Evolutionary conservation across 2,888 invertebrate genomes (phyloP), one percentile per base, ranked within the genome.

Genomic region (Dugesia japonica): DNA sequence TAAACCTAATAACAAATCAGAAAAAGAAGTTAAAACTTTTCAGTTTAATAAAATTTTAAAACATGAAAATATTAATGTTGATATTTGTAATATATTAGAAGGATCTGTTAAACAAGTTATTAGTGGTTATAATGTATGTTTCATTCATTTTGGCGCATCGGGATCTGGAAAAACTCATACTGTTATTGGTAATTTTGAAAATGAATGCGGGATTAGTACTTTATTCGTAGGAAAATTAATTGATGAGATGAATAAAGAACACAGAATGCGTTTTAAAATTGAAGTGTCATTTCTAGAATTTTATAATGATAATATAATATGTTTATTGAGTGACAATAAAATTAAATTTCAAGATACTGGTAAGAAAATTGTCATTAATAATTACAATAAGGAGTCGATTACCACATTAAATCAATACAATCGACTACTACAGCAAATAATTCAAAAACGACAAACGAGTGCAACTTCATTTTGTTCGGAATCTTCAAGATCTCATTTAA

Each of bases 181-280:
- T 56, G 56, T 23, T 7, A n/a, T 56, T 4, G 56, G 56, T 1
- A n/a, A 56, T 56, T 20, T 56, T 23, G 9, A n/a, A 20, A 23
- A 56, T n/a, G 56, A 56, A 56, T 56, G n/a, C 17, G 56, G 56
- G n/a, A 56, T 23, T n/a, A 56, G 56, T 56, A 56, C 56, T 4
- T 56, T 56, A 56, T 56, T 56, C 4, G 56, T 56, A 56, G 56
- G 56, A 4, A 56, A 56, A 23, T 23, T 56, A 7, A 56, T 56
- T 56, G 56, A 56, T n/a, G 56, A 56, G n/a, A 56, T 56, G 56
- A 56, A 56, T 56, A 56, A 56, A 56, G 56, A 56, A 56, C 56
- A 56, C 17, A 4, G 56, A 56, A 56, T 9, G n/a, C n/a, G 56
- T 20, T 56, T 56, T 23, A 56, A 56, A 23, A 56, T 56, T 23